These are phyloP conservation scores for Porites lutea DNA, from an alignment of 64 coral and sea anemone genomes.

Conservation along the genomic window DNA sequence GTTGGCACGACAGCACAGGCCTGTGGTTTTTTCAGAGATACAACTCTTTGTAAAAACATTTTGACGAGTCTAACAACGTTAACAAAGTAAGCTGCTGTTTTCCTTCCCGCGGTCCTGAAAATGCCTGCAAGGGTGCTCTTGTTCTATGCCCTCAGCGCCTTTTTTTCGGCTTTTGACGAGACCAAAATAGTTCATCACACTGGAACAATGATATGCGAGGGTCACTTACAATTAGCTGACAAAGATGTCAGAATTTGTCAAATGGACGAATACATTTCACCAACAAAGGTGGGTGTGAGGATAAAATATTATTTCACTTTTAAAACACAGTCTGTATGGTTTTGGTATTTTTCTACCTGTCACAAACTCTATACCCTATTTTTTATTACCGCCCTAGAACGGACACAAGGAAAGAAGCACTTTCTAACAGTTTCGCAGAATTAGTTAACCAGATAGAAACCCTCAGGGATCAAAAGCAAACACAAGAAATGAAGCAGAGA, in stretches of 20 bases:
- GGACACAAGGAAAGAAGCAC: background rate
- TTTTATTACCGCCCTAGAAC: background rate
- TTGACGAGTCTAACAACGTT: no score
- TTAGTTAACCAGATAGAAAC: background rate
- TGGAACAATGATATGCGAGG: slow-evolving; percentile 23
- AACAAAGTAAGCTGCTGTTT: no score
- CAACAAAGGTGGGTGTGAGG: background rate
- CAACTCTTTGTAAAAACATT: no score
- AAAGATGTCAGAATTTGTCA: slow-evolving; percentile 10
- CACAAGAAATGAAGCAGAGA: background rate
- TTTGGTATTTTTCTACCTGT: background rate
- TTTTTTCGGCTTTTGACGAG: no score
- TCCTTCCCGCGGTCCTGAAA: no score
- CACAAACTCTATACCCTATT: background rate
- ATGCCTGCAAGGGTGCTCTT: no score
- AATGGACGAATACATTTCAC: slow-evolving; percentile 6
- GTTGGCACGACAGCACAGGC: no score
- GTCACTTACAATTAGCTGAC: background rate
- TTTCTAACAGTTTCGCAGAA: background rate
- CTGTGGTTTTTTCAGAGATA: no score
- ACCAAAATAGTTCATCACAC: background rate
- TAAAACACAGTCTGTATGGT: background rate
- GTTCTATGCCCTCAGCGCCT: no score
- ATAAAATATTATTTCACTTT: background rate
- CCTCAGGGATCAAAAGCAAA: no score